Evolutionary conservation across 37 sponge, comb jelly and placozoan species (phyloP).

Genomic region (Eunapius fragilis): DNA sequence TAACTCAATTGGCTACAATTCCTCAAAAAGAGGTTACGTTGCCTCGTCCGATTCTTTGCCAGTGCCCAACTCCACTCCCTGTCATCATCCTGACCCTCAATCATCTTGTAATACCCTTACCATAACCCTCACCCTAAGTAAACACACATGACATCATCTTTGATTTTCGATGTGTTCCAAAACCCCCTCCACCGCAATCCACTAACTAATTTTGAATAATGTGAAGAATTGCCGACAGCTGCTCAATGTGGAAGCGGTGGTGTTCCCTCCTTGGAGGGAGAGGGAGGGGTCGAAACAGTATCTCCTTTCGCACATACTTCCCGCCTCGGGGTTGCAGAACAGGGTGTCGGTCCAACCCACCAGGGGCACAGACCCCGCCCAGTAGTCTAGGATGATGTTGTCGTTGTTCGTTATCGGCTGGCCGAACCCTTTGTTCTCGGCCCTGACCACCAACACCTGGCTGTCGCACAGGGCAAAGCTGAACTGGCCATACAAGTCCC

Average conservation of each 20-base stretch:
- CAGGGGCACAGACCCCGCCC: neutral
- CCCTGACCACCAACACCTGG: neutral
- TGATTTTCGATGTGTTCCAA: neutral
- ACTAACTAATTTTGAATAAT: neutral
- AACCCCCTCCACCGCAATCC: neutral
- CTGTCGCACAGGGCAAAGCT: neutral
- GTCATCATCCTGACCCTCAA: too few relatives aligned
- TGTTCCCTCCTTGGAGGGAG: neutral
- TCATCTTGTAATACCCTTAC: too few relatives aligned
- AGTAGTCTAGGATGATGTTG: neutral
- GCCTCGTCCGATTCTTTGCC: too few relatives aligned
- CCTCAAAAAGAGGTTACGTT: too few relatives aligned
- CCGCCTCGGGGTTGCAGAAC: neutral
- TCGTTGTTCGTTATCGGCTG: neutral
- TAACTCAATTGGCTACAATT: too few relatives aligned
- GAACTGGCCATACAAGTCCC: neutral
- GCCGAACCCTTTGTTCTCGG: neutral
- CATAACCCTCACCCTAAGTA: too few relatives aligned
- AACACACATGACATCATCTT: neutral
- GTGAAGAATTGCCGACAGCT: neutral
- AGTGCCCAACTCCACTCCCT: too few relatives aligned
- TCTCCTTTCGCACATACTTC: neutral
- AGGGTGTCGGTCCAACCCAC: neutral
- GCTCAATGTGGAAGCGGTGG: neutral
- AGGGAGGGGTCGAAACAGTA: neutral